Evolutionary conservation across 2,888 invertebrate species (phyloP).

Genomic region (Ditylenchus weischeri): DNA sequence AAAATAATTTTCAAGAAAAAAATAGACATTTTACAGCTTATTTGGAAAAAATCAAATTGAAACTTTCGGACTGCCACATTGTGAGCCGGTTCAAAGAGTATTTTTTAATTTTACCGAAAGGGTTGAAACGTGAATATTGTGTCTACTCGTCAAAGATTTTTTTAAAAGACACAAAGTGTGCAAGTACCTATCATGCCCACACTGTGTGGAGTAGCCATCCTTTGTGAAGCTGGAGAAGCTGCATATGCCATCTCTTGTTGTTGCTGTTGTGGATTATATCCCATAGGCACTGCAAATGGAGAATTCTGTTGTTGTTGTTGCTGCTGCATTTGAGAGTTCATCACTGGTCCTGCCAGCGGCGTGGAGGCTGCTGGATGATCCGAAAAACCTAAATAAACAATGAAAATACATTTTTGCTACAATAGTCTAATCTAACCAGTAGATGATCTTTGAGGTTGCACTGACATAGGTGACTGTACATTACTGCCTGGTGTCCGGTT

Average conservation of each 20-base stretch:
- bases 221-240: constrained; percentile 20
- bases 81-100: no score
- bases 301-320: not conserved
- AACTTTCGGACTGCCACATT: no score
- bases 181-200: constrained; percentile 16
- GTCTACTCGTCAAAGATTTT: no score
- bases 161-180: no score
- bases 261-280: constrained; percentile 12
- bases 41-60: not conserved
- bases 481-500: not conserved
- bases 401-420: no score
- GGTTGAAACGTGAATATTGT: no score
- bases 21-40: no score
- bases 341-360: not conserved
- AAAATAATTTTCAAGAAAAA: no score
- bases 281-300: constrained; percentile 7
- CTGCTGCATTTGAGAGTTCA: not conserved
- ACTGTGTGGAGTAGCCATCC: constrained; percentile 18
- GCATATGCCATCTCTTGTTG: not conserved
- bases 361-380: constrained; percentile 5
- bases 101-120: no score
- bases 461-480: constrained; percentile 2
- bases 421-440: no score
- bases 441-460: no score
- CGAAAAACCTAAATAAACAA: not conserved